These are phyloP conservation scores for Parascotia fuliginaria DNA, from an alignment of 2,888 invertebrate genomes.

Conservation along the genomic window DNA sequence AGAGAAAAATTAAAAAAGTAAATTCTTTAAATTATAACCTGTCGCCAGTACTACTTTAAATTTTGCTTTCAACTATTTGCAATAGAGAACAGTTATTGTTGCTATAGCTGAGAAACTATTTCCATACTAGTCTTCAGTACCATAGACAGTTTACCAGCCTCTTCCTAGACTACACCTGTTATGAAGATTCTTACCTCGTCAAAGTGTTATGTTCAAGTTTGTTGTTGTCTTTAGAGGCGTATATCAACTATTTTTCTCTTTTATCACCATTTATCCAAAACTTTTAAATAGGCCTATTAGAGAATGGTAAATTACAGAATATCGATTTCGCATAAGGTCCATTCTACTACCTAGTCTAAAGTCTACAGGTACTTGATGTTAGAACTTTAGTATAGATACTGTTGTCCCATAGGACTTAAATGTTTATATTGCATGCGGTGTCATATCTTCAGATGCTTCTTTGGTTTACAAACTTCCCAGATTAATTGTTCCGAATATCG, in stretches of 20 bases:
- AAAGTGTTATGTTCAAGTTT: too few species aligned
- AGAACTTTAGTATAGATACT: conserved; percentile 68
- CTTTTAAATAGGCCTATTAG: conserved; percentile 72
- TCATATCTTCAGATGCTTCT: conserved; percentile 43
- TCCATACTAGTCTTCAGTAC: too few species aligned
- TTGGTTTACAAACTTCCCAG: conserved; percentile 13
- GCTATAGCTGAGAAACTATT: too few species aligned
- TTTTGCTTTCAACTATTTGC: too few species aligned
- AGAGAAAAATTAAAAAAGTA: background rate
- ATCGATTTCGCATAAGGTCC: conserved; percentile 64
- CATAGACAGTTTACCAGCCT: too few species aligned
- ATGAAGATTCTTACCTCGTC: too few species aligned
- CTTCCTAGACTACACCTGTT: too few species aligned
- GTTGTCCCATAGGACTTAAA: conserved; percentile 57
- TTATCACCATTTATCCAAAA: conserved; percentile 14
- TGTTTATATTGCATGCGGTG: conserved; percentile 57
- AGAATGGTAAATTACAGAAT: conserved; percentile 51
- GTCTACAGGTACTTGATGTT: conserved; percentile 76
- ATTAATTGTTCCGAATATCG: conserved; percentile 23
- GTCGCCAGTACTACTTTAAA: too few species aligned
- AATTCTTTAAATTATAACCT: too few species aligned
- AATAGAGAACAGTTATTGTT: too few species aligned
- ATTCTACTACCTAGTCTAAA: conserved; percentile 61
- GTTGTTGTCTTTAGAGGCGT: too few species aligned
- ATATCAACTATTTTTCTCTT: background rate